Percentiles rank a stretch among this genome's conserved stretches.
phyloP scores from a whole-genome alignment of 2,113 vertebrate species.

The Paratilapia polleni region DNA sequence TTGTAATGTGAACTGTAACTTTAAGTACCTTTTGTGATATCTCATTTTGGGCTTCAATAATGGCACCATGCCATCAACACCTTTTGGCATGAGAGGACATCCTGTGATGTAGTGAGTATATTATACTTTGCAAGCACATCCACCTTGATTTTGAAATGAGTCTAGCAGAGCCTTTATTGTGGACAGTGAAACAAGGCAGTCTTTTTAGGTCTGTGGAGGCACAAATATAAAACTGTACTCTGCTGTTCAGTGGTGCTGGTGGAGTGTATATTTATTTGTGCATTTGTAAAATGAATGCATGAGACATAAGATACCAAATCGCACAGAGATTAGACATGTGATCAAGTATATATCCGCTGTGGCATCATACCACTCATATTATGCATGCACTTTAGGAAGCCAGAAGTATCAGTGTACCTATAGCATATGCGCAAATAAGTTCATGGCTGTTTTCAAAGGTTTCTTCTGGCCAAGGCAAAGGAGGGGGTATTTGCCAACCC shows the following conservation, averaged over 20 bases:
- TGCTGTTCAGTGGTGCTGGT: not conserved
- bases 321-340: constrained; percentile 10
- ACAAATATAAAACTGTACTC: not conserved
- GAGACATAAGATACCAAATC: constrained; percentile 19
- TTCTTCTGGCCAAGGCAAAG: not conserved
- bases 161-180: not conserved
- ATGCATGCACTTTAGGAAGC: not conserved
- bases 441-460: constrained; percentile 3
- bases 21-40: not conserved
- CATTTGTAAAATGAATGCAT: constrained; percentile 24
- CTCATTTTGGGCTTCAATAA: not conserved
- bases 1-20: not conserved
- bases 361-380: not conserved
- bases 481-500: constrained; percentile 24
- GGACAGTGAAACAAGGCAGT: not conserved
- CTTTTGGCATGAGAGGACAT: not conserved
- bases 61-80: not conserved
- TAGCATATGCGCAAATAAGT: not conserved
- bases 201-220: not conserved
- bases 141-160: not conserved
- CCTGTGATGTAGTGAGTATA: not conserved
- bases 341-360: constrained; percentile 20
- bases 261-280: not conserved
- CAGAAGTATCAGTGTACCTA: not conserved
- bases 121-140: not conserved